Conservation (phyloP, 2,888 invertebrate genomes). For the Carterocephalus palaemon region DNA sequence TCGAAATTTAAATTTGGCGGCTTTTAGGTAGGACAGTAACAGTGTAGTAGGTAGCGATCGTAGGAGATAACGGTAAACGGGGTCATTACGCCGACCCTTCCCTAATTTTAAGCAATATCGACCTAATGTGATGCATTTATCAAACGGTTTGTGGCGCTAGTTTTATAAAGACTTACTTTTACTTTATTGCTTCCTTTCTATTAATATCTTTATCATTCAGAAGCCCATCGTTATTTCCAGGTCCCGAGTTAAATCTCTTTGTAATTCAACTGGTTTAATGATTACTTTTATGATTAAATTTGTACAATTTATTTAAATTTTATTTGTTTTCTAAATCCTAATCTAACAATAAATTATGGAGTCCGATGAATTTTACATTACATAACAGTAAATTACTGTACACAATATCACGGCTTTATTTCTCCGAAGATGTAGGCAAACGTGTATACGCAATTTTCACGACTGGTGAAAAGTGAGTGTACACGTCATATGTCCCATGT, state of each 20-base stretch:
- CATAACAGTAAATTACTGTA: too few relatives aligned
- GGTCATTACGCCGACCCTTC: slow-evolving; percentile 67
- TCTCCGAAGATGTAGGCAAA: too few relatives aligned
- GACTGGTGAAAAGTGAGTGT: too few relatives aligned
- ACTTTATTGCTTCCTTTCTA: slow-evolving; percentile 62
- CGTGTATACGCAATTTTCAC: too few relatives aligned
- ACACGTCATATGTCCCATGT: too few relatives aligned
- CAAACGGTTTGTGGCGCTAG: slow-evolving; percentile 50
- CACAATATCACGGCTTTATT: too few relatives aligned
- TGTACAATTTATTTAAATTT: too few relatives aligned
- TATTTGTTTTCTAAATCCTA: too few relatives aligned
- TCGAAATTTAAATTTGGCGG: slow-evolving; percentile 70
- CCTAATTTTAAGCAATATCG: slow-evolving; percentile 53
- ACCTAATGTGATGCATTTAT: slow-evolving; percentile 63
- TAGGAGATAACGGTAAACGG: slow-evolving; percentile 66
- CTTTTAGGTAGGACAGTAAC: slow-evolving; percentile 51
- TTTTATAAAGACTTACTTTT: slow-evolving; percentile 50
- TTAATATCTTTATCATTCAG: slow-evolving; percentile 54
- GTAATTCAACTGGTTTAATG: too few relatives aligned
- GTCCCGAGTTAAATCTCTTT: neutral
- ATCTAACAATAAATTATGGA: too few relatives aligned
- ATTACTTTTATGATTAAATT: too few relatives aligned
- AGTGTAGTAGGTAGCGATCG: slow-evolving; percentile 63
- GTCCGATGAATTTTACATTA: too few relatives aligned
- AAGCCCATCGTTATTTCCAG: slow-evolving; percentile 25